Percentiles rank a stretch among this genome's conserved stretches.
Evolutionary conservation across 64 coral and sea anemone genomes (phyloP).

Genomic region (Pocillopora damicornis): DNA sequence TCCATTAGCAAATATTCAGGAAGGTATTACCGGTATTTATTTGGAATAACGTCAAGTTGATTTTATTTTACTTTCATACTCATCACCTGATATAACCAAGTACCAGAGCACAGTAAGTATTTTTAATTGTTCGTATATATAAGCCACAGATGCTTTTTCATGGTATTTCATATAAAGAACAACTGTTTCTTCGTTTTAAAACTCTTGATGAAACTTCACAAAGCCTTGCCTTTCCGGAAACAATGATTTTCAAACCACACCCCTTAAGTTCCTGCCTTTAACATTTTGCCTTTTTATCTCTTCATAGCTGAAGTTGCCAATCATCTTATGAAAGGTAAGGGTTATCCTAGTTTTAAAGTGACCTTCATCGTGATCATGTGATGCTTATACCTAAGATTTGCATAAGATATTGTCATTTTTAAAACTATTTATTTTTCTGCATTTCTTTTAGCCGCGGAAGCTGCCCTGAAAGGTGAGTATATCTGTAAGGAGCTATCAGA

Average conservation of each 20-base stretch:
- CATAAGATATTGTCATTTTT: neutral
- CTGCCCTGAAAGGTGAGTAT: conserved; percentile 86
- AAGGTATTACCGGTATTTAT: neutral
- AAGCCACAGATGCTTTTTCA: no score
- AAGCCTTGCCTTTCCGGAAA: no score
- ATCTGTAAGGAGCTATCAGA: neutral
- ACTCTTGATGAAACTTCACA: no score
- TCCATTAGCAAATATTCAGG: no score
- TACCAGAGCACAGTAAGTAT: conserved; percentile 60
- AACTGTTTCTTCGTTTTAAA: no score
- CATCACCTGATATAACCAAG: neutral
- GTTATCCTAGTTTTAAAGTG: neutral
- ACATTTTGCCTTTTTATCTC: neutral
- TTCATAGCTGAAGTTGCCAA: conserved; percentile 85
- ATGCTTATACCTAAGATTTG: neutral
- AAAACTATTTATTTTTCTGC: neutral
- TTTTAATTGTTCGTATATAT: neutral
- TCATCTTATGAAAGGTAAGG: conserved; percentile 92
- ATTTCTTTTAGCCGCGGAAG: conserved; percentile 76
- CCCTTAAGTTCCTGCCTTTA: neutral
- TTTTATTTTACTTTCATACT: neutral
- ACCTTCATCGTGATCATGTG: neutral
- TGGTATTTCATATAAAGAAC: no score
- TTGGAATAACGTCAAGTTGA: neutral
- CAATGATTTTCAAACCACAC: no score